These are phyloP conservation scores for Caenorhabditis plicata DNA, from an alignment of 2,888 invertebrate species.

Conservation along the genomic window DNA sequence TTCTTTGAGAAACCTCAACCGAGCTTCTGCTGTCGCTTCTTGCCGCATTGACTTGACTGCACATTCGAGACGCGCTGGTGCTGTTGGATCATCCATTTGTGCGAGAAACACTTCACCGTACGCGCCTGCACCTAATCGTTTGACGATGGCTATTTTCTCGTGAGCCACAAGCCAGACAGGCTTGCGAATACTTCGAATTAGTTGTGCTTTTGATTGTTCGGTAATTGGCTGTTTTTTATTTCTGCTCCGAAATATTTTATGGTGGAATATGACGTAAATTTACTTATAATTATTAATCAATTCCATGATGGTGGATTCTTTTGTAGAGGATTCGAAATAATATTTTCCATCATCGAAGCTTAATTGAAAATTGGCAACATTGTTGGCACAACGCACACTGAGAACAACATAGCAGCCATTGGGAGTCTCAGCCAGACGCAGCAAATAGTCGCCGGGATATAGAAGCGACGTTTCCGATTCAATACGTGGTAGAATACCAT, in stretches of 20 bases:
- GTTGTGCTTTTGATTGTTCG: conserved; percentile 7
- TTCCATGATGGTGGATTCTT: conserved; percentile 7
- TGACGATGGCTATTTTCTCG: conserved; percentile 42
- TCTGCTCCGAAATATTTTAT: conserved; percentile 7
- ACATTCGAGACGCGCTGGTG: conserved; percentile 38
- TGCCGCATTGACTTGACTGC: conserved; percentile 56
- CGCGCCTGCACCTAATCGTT: conserved; percentile 52
- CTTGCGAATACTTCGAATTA: conserved; percentile 25
- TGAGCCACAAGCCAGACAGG: conserved; percentile 50
- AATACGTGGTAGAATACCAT: conserved; percentile 50
- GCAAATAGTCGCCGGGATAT: conserved; percentile 48
- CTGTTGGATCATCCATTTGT: conserved; percentile 20
- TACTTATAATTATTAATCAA: conserved; percentile 13
- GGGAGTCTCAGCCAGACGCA: conserved; percentile 43
- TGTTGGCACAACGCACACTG: too few species aligned
- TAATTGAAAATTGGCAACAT: too few species aligned
- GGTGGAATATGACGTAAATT: neutral
- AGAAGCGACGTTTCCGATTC: conserved; percentile 45
- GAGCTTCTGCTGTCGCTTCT: conserved; percentile 35
- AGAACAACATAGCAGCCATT: conserved; percentile 18
- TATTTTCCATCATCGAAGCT: conserved; percentile 5
- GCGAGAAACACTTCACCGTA: conserved; percentile 49
- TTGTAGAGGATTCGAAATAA: conserved; percentile 11
- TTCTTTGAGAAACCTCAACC: conserved; percentile 54
- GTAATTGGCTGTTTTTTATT: conserved; percentile 30